Percentiles rank a stretch among this genome's conserved stretches.
Conservation (phyloP, 2,797 vertebrate genomes). For the Poliocrania exsul region DNA sequence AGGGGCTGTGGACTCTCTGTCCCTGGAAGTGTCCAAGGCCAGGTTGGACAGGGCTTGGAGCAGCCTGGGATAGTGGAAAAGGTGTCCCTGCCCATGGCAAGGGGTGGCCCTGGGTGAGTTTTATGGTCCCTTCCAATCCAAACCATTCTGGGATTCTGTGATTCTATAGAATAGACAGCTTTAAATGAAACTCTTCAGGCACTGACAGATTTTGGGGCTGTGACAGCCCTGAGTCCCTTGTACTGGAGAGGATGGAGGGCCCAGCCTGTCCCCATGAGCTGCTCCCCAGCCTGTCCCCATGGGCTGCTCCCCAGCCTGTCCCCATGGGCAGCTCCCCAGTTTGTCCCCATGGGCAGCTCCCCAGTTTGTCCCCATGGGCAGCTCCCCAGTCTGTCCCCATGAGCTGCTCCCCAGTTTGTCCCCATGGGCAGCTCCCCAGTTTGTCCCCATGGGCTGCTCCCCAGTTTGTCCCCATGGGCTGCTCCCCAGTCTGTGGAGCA, state of each 20-base stretch:
- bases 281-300: too few species aligned
- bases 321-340: too few species aligned
- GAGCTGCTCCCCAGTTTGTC: neutral
- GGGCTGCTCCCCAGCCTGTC: too few species aligned
- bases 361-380: too few species aligned
- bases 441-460: too few species aligned
- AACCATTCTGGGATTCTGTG: neutral
- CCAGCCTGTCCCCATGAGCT: neutral
- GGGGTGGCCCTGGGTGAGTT: neutral
- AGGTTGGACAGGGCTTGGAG: too few species aligned
- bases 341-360: too few species aligned
- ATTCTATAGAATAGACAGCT: neutral
- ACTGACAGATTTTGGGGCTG: neutral
- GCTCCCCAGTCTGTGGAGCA: neutral
- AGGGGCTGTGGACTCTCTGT: neutral
- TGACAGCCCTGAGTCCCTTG: neutral
- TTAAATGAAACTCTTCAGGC: neutral
- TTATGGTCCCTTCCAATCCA: neutral
- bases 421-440: too few species aligned
- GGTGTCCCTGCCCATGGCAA: too few species aligned
- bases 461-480: too few species aligned
- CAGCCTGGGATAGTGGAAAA: too few species aligned
- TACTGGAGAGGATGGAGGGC: neutral
- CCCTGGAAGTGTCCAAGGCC: too few species aligned
- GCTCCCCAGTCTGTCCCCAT: accelerated